These are phyloP conservation scores for Anneissia japonica DNA, from an alignment of 35 echinoderm and acorn worm species.

Conservation along the genomic window DNA sequence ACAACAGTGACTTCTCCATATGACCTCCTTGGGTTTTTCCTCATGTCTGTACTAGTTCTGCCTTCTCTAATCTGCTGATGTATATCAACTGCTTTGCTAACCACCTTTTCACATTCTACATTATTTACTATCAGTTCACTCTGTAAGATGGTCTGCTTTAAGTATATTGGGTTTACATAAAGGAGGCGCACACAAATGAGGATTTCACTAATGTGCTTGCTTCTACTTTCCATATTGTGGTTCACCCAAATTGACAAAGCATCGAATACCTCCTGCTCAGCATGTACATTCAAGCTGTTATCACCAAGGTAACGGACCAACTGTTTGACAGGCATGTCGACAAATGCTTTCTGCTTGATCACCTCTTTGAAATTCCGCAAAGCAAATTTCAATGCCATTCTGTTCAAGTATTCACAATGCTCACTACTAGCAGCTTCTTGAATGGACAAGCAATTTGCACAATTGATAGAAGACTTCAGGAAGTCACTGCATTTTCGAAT, in stretches of 20 bases:
- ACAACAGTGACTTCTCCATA: constrained; percentile 90
- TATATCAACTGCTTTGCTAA: constrained; percentile 62
- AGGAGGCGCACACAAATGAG: constrained; percentile 62
- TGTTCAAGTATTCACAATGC: constrained; percentile 72
- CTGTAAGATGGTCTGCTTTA: constrained; percentile 43
- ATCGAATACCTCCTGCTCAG: constrained; percentile 80
- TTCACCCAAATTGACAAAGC: constrained; percentile 85
- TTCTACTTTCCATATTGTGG: constrained; percentile 51
- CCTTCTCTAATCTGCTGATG: constrained; percentile 77
- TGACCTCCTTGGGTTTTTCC: constrained; percentile 58
- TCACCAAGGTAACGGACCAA: constrained; percentile 80
- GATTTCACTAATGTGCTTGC: constrained; percentile 36
- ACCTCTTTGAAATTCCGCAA: constrained; percentile 88
- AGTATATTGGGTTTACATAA: constrained; percentile 59
- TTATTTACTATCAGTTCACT: constrained; percentile 48
- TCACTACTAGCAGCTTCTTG: constrained; percentile 61
- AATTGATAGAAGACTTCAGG: constrained; percentile 67
- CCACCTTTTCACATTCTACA: constrained; percentile 57
- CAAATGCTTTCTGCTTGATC: constrained; percentile 65
- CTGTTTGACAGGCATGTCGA: constrained; percentile 55
- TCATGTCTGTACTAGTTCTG: constrained; percentile 50
- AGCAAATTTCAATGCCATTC: constrained; percentile 80
- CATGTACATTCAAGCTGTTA: constrained; percentile 74
- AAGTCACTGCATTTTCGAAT: constrained; percentile 91
- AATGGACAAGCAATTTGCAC: constrained; percentile 78